These are phyloP conservation scores for Schizaphis graminum DNA, from an alignment of 2,888 invertebrate species.

Conservation along the genomic window DNA sequence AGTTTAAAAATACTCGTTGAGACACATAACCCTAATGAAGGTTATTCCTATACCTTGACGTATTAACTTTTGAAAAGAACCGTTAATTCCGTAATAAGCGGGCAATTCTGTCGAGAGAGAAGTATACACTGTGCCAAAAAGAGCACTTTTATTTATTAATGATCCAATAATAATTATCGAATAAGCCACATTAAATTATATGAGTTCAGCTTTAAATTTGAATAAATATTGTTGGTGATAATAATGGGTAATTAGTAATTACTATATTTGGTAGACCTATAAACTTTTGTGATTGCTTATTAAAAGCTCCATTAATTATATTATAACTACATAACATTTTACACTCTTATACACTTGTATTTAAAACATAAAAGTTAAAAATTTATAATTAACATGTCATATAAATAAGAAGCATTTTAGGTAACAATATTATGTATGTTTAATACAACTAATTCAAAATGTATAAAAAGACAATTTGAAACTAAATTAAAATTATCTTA, in stretches of 20 bases:
- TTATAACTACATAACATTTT: background rate
- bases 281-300: background rate
- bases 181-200: background rate
- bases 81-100: background rate
- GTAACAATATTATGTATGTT: background rate
- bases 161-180: background rate
- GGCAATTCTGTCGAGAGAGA: background rate
- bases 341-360: background rate
- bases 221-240: background rate
- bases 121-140: background rate
- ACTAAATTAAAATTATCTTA: background rate
- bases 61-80: slow-evolving; percentile 14
- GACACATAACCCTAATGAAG: slow-evolving; percentile 30
- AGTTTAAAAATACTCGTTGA: slow-evolving; percentile 53
- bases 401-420: background rate
- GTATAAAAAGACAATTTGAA: background rate
- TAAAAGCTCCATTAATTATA: background rate
- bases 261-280: background rate
- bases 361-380: background rate
- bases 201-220: background rate
- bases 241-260: background rate
- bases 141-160: background rate
- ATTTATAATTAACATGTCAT: background rate
- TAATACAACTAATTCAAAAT: background rate
- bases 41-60: background rate